Base-by-base conservation (phyloP, 92 coral and sea anemone genomes). In the Galaxea fascicularis region DNA sequence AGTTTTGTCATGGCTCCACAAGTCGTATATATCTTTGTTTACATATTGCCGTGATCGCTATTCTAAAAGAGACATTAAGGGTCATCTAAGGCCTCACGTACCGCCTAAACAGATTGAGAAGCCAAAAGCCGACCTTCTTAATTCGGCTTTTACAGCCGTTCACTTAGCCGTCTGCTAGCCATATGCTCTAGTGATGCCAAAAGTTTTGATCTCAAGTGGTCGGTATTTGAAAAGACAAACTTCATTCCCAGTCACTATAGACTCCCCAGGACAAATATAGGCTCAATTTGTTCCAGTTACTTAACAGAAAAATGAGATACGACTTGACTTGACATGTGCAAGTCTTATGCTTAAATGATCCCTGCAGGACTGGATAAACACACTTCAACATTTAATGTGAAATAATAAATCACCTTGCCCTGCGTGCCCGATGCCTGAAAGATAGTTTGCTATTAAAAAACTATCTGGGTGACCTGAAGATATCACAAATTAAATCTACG, bases 121-220 rank as follows among this genome's bases (percentile, higher is more conserved):
- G 57, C 69, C 57, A 56, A 31, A 6, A 20, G 0, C 13, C 7
- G 11, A 69, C 76, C 39, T 80, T 27, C 44, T 49, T 8, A 2
- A 22, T 24, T 47, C n/a, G 15, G 4, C 29, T 74, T 39, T 27
- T 31, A 16, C 21, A 60, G 56, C 41, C 29, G 24, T 30, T 44
- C 58, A 27, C 44, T 47, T 39, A 60, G 64, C 24, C 47, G 86
- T 82, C 86, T 82, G 86, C 39, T 82, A 56, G n/a, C 86, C 78
- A 82, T 70, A 74, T 82, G 86, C 39, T 82, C 9, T 25, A 72
- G 39, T 4, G 65, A 25, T 46, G 53, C 54, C 78, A 56, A 4
- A 25, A 35, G 69, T 24, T 39, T 60, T 29, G 44, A 16, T 31
- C 26, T 69, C 9, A 71, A 82, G 57, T 16, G 28, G 57, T 27